Evolutionary conservation across 1,140 invertebrate genomes (phyloP).

Genomic region (Leptonema lineaticorne): DNA sequence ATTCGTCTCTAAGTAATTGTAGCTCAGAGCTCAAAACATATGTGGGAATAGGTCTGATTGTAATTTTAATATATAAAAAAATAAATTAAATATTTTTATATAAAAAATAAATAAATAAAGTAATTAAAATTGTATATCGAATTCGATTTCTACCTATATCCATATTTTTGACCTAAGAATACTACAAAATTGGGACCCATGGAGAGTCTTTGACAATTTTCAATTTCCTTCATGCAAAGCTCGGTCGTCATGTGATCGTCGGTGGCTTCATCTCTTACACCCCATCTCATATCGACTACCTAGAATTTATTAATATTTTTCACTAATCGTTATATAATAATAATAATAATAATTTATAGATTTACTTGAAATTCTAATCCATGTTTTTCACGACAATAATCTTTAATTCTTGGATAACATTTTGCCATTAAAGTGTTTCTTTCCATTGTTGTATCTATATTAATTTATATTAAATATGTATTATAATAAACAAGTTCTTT

Average conservation of each 20-base stretch:
- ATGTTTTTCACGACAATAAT: constrained; percentile 95
- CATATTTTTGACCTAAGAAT: constrained; percentile 97
- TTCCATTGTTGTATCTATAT: constrained; percentile 93
- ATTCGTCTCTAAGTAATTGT: constrained; percentile 80
- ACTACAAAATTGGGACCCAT: constrained; percentile 99
- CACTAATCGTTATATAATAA: not conserved
- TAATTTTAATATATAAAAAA: not conserved
- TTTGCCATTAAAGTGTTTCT: constrained; percentile 98
- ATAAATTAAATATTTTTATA: constrained; percentile 2
- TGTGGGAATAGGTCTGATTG: constrained; percentile 84
- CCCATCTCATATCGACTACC: constrained; percentile 99
- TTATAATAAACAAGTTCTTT: not conserved
- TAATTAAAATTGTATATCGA: not conserved
- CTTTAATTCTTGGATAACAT: constrained; percentile 95
- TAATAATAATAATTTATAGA: not conserved
- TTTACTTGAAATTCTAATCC: constrained; percentile 96
- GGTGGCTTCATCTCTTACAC: constrained; percentile 92
- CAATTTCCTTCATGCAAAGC: constrained; percentile 96
- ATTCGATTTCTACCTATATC: constrained; percentile 72
- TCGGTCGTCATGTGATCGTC: constrained; percentile 99
- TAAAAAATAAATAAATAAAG: not conserved
- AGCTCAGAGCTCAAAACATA: constrained; percentile 92
- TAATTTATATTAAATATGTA: not conserved
- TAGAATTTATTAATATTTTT: constrained; percentile 47
- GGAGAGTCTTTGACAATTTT: constrained; percentile 94